These are phyloP conservation scores for Cuniculus paca DNA, from an alignment of 2,797 vertebrate species.

Conservation along the genomic window DNA sequence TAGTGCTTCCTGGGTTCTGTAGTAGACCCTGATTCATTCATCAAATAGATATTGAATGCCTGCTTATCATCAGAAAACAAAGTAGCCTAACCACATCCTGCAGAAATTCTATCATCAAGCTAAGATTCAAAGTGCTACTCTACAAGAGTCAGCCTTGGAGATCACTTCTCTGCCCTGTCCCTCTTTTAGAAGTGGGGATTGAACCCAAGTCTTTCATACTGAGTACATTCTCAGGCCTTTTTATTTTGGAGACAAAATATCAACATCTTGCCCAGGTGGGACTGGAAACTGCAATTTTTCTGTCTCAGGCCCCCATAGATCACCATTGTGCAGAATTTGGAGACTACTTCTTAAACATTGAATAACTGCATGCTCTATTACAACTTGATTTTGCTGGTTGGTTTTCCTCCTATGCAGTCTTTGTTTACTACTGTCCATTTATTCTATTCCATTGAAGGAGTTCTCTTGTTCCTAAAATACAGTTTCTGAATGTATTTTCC, in stretches of 20 bases:
- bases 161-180: not conserved
- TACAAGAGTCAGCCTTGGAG: not conserved
- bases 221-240: not conserved
- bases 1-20: not conserved
- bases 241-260: not conserved
- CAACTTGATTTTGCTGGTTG: not conserved
- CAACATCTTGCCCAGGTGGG: not conserved
- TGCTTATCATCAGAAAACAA: not conserved
- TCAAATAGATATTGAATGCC: not conserved
- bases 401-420: not conserved
- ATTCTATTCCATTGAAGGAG: not conserved
- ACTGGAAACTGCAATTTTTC: not conserved
- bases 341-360: not conserved
- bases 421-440: not conserved
- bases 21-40: not conserved
- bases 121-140: constrained; percentile 21
- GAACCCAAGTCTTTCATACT: not conserved
- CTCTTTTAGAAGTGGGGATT: not conserved
- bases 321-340: not conserved
- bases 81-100: not conserved
- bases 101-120: not conserved
- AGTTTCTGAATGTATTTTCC: not conserved
- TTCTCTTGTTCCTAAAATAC: not conserved
- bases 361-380: not conserved
- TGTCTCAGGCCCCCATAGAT: not conserved